These are phyloP conservation scores for Gasterosteus aculeatus DNA, from an alignment of 2,113 vertebrate genomes.

Conservation along the genomic window DNA sequence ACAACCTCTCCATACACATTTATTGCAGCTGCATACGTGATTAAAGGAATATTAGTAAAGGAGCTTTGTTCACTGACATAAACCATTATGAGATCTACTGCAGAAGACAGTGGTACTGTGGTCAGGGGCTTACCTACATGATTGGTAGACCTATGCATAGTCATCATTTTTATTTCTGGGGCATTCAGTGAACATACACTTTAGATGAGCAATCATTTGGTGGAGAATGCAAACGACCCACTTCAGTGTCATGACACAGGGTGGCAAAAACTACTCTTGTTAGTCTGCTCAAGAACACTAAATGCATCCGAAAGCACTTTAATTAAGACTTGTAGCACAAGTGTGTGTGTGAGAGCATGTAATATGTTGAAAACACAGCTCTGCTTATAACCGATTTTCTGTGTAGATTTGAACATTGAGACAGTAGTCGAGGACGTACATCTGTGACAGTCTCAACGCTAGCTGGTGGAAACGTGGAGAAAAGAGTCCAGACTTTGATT, in stretches of 20 bases:
- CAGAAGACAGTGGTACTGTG: constrained; percentile 31
- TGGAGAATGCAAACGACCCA: constrained; percentile 7
- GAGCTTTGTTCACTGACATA: constrained; percentile 32
- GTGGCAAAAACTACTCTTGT: constrained; percentile 29
- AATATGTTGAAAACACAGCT: constrained; percentile 49
- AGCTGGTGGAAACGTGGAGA: constrained; percentile 3
- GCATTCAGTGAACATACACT: constrained; percentile 31
- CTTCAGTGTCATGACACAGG: constrained; percentile 16
- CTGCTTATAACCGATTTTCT: constrained; percentile 36
- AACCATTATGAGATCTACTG: constrained; percentile 43
- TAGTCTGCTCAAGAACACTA: constrained; percentile 60
- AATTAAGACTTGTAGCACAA: constrained; percentile 68
- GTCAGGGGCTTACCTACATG: constrained; percentile 4
- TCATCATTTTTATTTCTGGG: constrained; percentile 8
- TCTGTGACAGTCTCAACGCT: constrained; percentile 6
- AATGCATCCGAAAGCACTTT: constrained; percentile 75
- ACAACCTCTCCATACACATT: constrained; percentile 18
- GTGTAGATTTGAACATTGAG: constrained; percentile 43
- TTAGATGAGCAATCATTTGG: neutral
- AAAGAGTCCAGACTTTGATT: constrained; percentile 35
- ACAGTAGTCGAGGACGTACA: constrained; percentile 8
- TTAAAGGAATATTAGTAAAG: constrained; percentile 27
- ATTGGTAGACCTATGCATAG: constrained; percentile 20
- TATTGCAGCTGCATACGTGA: constrained; percentile 25
- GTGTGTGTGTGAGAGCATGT: constrained; percentile 51